Conservation (phyloP, 2,113 vertebrate genomes). For the Cynopterus brachyotis region DNA sequence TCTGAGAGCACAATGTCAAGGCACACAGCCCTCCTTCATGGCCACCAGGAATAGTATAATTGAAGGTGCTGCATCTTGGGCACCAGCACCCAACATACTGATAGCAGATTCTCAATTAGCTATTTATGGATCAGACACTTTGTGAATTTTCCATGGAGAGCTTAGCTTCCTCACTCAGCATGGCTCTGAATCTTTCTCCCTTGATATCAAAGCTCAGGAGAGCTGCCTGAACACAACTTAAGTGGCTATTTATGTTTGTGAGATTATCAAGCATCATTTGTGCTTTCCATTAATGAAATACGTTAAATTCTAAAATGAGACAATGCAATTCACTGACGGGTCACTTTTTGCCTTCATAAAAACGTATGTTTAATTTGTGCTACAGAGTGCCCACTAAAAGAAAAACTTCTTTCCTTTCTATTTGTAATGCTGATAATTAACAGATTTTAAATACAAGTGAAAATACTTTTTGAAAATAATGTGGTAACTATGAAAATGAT, state of each 20-base stretch:
- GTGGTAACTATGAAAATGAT: background rate
- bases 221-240: background rate
- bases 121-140: background rate
- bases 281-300: background rate
- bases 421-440: background rate
- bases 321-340: background rate
- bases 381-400: background rate
- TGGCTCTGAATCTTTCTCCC: background rate
- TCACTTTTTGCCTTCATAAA: background rate
- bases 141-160: background rate
- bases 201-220: background rate
- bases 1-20: too few species aligned
- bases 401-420: background rate
- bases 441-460: background rate
- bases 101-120: too few species aligned
- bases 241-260: background rate
- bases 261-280: background rate
- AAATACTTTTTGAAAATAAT: background rate
- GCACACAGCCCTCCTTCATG: accelerated
- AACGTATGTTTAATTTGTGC: background rate
- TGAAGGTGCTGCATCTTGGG: background rate
- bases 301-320: background rate
- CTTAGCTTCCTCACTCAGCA: background rate
- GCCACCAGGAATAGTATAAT: background rate
- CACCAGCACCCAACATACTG: background rate